Base-by-base conservation (phyloP, 2,888 invertebrate genomes). In the Caenorhabditis macrosperma region DNA sequence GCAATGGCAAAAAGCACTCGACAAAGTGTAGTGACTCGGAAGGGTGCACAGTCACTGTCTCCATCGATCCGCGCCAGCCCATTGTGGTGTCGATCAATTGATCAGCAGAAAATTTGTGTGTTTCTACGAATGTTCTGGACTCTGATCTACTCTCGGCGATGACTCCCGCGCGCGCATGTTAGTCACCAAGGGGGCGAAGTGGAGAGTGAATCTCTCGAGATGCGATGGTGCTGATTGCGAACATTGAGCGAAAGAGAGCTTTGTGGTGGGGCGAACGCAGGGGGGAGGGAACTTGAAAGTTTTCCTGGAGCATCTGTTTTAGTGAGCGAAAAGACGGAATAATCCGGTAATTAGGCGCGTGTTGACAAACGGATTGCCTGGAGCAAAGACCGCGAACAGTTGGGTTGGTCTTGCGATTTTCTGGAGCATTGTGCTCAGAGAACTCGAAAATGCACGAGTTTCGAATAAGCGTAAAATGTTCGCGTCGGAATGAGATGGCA, bases 1-100 rank as follows among this genome's bases (percentile, higher is more conserved):
- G 71, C 71, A 72, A 72, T 72, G 72, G 64, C 72, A 72, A 64
- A 64, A 72, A 72, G 72, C 72, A 72, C 72, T 72, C 63, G 72
- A 71, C 61, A 63, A 54, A 63, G 55, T 55, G 55, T 55, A 55
- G 55, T 33, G 55, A 9, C 15, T 10, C 38, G 24, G 30, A 20
- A 9, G 26, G n/a, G 5, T 20, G 46, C 3, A 1, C 46, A 7
- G 15, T 20, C 60, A 46, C 17, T 57, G 28, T 57, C 55, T 64
- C n/a, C n/a, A 64, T 72, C 57, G 72, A 72, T 72, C 55, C 55
- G 54, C 59, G 68, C 67, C 55, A n/a, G 17, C 44, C 61, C 46
- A 72, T 72, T 63, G 63, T 71, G 52, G 71, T 61, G 69, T 20
- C 52, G 69, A 69, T 71, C 71, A 63, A 72, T 64, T 72, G 72